A percentile compares a stretch with the other conserved stretches of the same genome.
Conservation (phyloP, 37 sponge, comb jelly and placozoan genomes). For the Aplysina aerophoba region DNA sequence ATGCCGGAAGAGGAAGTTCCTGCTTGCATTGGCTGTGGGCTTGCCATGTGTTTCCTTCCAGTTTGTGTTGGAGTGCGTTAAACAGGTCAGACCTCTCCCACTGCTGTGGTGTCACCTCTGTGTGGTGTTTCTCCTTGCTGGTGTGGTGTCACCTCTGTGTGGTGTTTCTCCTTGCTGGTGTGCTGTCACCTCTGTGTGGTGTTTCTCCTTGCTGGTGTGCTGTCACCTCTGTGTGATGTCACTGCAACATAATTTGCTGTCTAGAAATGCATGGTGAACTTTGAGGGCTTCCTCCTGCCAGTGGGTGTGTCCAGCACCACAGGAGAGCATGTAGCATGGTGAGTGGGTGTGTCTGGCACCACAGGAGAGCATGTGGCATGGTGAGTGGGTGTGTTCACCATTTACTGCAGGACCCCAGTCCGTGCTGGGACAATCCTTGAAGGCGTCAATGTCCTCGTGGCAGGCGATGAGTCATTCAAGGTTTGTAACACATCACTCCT, state of each 20-base stretch:
- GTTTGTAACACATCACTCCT: not conserved
- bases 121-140: not conserved
- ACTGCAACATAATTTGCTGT: not conserved
- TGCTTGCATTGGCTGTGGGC: conserved; percentile 58
- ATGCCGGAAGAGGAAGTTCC: conserved; percentile 66
- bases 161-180: no score
- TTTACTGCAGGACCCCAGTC: not conserved
- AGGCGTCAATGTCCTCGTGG: conserved; percentile 14
- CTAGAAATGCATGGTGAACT: not conserved
- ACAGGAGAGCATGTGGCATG: not conserved
- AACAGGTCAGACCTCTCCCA: conserved; percentile 46
- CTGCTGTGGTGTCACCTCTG: not conserved
- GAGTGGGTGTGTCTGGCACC: not conserved
- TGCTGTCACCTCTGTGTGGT: no score
- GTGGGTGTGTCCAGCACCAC: conserved; percentile 21
- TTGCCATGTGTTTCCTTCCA: conserved; percentile 62
- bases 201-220: no score
- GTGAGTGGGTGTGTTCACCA: not conserved
- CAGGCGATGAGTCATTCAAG: conserved; percentile 23
- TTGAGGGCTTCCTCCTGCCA: conserved; percentile 8
- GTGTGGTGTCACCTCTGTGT: no score
- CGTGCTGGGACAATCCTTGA: conserved; percentile 21
- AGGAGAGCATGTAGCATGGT: not conserved
- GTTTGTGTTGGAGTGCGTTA: conserved; percentile 54
- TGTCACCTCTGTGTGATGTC: no score